These are phyloP conservation scores for Proisotoma minuta DNA, from an alignment of 2,888 invertebrate species.

Conservation along the genomic window DNA sequence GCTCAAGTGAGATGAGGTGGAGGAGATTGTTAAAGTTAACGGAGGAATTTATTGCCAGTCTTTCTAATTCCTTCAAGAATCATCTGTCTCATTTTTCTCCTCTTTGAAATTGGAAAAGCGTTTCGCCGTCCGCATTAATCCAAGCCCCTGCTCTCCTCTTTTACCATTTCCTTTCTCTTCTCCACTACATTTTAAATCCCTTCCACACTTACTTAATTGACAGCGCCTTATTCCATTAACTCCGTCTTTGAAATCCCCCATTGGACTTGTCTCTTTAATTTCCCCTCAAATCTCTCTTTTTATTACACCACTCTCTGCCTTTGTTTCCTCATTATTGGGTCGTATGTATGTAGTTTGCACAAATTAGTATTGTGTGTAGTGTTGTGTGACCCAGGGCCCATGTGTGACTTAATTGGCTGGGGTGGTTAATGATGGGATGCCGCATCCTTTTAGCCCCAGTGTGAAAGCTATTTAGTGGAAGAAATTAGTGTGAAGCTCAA, in stretches of 20 bases:
- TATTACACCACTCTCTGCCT: too few relatives aligned
- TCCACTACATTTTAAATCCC: constrained; percentile 34
- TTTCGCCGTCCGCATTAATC: constrained; percentile 12
- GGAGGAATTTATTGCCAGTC: not conserved
- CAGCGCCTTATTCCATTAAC: constrained; percentile 31
- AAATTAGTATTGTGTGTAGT: too few relatives aligned
- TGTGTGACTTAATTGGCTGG: not conserved
- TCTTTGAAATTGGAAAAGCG: constrained; percentile 10
- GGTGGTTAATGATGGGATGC: not conserved
- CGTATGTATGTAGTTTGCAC: too few relatives aligned
- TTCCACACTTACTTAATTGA: constrained; percentile 38
- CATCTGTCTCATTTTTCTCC: constrained; percentile 27
- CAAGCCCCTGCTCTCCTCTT: constrained; percentile 14
- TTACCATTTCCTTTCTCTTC: constrained; percentile 29
- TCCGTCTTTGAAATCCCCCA: too few relatives aligned
- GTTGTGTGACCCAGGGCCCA: too few relatives aligned
- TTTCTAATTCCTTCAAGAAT: constrained; percentile 13
- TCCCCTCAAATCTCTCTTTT: too few relatives aligned
- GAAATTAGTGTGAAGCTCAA: constrained; percentile 40
- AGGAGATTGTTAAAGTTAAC: not conserved
- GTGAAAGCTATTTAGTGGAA: constrained; percentile 30
- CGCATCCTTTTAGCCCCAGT: not conserved
- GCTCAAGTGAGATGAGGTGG: not conserved
- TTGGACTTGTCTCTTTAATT: too few relatives aligned
- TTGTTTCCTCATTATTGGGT: too few relatives aligned